Evolutionary conservation across 2,888 invertebrate genomes (phyloP), one percentile per base, ranked within the genome.

Genomic region (Gnatocerus cornutus): DNA sequence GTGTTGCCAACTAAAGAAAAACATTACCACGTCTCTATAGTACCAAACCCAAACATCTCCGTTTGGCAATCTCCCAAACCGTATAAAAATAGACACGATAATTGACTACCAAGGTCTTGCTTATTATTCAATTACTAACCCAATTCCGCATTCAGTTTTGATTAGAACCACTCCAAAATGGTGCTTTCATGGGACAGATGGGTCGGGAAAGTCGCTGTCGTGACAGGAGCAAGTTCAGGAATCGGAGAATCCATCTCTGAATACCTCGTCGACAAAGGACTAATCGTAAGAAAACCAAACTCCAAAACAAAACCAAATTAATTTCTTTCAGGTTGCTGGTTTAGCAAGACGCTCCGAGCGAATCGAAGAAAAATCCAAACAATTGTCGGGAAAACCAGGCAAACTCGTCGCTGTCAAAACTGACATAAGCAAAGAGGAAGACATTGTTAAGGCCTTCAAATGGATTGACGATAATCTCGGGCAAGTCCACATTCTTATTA

Each of bases 221-320:
- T 90, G 58, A 90, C 90, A 0, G 90, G 90, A 0, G 89, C 89
- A 5, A 89, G 89, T 78, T 84, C 87, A 0, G 90, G 90, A 2
- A 90, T 90, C 63, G 90, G 88, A n/a, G 85, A 85, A 1, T 86
- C 85, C 3, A 83, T 87, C 46, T 82, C 82, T 4, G 76, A 81
- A 68, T 83, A 84, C 55, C 79, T 89, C 37, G 83, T 86, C 0
- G 79, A 82, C 30, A 79, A 84, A 5, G 90, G 89, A 0, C 73
- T 90, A 6, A 56, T 41, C 4, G 53, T 53, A 8, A 37, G 53
- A 13, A 12, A 3, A 14, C 0, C 1, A 52, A 29, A 29, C n/a
- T n/a, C n/a, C 1, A 61, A 59, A 46, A 45, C 65, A 0, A 74
- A 71, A 3, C 74, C 71, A 7, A 52, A 30, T 12, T 33, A 10